Evolutionary conservation across 2,888 invertebrate genomes (phyloP).

Genomic region (Cephus nigrinus): DNA sequence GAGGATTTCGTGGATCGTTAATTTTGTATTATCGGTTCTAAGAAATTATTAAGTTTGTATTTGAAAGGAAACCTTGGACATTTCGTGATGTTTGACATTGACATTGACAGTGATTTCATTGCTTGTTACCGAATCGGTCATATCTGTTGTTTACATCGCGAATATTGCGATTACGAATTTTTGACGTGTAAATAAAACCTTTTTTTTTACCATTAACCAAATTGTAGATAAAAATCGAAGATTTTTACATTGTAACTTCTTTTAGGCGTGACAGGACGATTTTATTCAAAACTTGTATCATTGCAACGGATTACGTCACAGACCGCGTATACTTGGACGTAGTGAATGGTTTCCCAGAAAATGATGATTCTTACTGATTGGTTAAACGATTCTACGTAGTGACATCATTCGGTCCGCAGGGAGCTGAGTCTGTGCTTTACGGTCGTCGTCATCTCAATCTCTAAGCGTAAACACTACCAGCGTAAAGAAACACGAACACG

Average conservation of each 20-base stretch:
- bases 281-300: neutral
- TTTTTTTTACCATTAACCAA: too few relatives aligned
- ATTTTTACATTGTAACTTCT: neutral
- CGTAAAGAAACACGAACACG: neutral
- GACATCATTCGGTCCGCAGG: neutral
- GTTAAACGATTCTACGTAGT: neutral
- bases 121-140: neutral
- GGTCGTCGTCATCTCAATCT: neutral
- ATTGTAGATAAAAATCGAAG: neutral
- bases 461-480: neutral
- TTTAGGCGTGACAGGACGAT: neutral
- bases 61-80: too few relatives aligned
- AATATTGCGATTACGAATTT: neutral
- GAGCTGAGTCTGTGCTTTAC: neutral
- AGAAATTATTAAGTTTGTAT: too few relatives aligned
- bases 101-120: neutral
- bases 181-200: too few relatives aligned
- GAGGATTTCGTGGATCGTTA: too few relatives aligned
- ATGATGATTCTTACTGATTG: neutral
- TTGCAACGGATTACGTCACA: neutral
- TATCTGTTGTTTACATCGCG: neutral
- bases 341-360: neutral
- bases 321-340: neutral
- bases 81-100: too few relatives aligned
- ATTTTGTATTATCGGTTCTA: too few relatives aligned